Conservation (phyloP, 2,113 vertebrate species). For the Gymnarchus niloticus region DNA sequence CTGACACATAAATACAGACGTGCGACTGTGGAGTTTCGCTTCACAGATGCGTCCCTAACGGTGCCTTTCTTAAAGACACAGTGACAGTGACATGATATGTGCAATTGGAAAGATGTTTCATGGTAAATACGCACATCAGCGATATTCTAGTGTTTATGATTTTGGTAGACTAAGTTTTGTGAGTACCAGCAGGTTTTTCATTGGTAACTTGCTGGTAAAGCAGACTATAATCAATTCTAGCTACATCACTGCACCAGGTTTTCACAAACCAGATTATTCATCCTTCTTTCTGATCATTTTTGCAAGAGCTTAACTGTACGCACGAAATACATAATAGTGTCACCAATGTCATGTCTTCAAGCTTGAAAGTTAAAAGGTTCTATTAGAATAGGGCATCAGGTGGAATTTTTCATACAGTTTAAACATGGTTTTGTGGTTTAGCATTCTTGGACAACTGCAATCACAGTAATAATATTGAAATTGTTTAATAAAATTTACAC, state of each 20-base stretch:
- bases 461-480: background rate
- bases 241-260: background rate
- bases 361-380: background rate
- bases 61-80: constrained; percentile 10
- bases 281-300: background rate
- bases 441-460: background rate
- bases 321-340: background rate
- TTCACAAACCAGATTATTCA: background rate
- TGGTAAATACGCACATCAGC: background rate
- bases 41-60: background rate
- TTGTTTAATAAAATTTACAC: background rate
- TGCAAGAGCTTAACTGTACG: background rate
- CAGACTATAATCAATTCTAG: background rate
- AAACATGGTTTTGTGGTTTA: background rate
- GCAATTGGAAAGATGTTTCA: background rate
- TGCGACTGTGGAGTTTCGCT: background rate
- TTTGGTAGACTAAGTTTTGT: background rate
- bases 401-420: background rate
- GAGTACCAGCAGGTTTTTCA: background rate
- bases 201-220: background rate
- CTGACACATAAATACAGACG: background rate
- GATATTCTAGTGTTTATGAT: too few species aligned
- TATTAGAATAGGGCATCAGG: too few species aligned
- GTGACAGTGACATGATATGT: background rate
- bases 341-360: background rate